Base-by-base conservation (phyloP, 2,113 vertebrate species). In the Cryptoleucopteryx plumbea region DNA sequence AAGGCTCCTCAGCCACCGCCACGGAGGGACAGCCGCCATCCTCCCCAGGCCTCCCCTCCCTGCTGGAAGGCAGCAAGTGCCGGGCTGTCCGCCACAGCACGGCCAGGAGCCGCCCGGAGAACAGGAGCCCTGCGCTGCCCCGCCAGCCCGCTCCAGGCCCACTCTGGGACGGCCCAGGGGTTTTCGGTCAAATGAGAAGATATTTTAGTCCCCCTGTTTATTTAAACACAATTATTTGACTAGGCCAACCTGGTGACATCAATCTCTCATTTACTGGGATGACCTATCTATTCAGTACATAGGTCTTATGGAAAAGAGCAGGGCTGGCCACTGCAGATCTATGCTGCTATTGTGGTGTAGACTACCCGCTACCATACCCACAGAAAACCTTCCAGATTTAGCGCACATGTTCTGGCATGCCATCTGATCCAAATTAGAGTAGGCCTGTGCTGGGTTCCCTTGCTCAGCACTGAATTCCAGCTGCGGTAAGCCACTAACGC, bases 381-480 rank as follows among this genome's bases (percentile, higher is more conserved):
- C 22, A 45, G 68, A 91, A 88, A 70, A 23, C 77, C 65, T 77
- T 61, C 82, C 85, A 92, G 91, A 70, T 67, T 71, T n/a, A 58
- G 77, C 26, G 1, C 94, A 85, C 87, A 25, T 85, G 61, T 89
- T 81, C 63, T 83, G 73, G 58, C 75, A 47, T 56, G 80, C 89
- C 95, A 93, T 94, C 93, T 97, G 97, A 97, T 94, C 93, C 82
- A 77, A 77, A 96, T 96, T 96, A 97, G 71, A 73, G 86, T 19
- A 18, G 56, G 43, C 61, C 75, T 6, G 16, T 3, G 1, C 84
- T 38, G 61, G 58, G 65, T 71, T 93, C 82, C 90, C 88, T 89
- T 73, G 81, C 90, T 95, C 94, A 83, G 88, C 93, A 77, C 83
- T 67, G 93, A 87, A 94, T 96, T 96, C 95, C 94, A 90, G 68